Evolutionary conservation across 2,113 vertebrate species (phyloP).

Genomic region (Sorex araneus): DNA sequence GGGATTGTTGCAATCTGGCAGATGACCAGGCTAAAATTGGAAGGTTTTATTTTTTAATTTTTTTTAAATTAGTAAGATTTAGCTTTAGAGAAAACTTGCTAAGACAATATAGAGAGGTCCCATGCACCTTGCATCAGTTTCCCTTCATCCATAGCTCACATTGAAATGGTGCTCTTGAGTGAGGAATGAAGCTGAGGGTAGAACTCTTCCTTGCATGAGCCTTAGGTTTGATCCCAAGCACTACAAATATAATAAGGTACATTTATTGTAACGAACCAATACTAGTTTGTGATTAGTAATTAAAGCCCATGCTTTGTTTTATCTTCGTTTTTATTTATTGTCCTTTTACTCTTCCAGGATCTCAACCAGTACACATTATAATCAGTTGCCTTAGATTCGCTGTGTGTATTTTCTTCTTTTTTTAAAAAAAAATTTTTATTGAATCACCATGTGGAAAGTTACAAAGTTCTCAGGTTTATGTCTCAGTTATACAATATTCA

Average conservation of each 20-base stretch:
- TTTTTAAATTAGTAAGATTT: background rate
- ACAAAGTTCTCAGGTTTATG: too few species aligned
- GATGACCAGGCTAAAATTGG: background rate
- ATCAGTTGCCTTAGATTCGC: background rate
- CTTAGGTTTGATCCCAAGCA: too few species aligned
- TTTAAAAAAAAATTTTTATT: too few species aligned
- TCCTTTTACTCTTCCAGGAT: background rate
- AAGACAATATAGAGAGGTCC: background rate
- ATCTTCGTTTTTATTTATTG: background rate
- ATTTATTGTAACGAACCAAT: background rate
- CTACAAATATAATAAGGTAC: background rate
- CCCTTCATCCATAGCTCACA: background rate
- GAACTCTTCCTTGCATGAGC: too few species aligned
- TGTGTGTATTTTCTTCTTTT: background rate
- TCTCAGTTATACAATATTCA: too few species aligned
- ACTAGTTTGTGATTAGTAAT: background rate
- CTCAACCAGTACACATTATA: background rate
- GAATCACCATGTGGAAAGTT: too few species aligned
- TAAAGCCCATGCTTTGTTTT: background rate
- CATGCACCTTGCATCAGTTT: fast-evolving
- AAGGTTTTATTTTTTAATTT: background rate
- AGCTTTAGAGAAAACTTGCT: background rate
- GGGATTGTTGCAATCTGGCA: background rate
- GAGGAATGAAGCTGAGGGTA: too few species aligned
- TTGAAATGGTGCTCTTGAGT: background rate